These are phyloP conservation scores for Charanyca ferruginea DNA, from an alignment of 2,888 invertebrate species.

Conservation along the genomic window DNA sequence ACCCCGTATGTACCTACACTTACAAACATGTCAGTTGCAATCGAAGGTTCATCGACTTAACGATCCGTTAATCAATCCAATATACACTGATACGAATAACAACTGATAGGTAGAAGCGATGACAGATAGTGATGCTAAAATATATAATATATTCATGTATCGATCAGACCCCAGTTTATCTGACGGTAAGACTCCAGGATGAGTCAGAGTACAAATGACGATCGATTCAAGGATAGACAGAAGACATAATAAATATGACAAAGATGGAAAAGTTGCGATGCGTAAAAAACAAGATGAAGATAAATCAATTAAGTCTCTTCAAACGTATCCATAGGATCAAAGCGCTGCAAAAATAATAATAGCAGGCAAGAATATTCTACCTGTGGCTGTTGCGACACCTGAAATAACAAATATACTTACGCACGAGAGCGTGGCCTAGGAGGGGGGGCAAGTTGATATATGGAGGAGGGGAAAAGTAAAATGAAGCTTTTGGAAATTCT, in stretches of 20 bases:
- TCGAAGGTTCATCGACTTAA: conserved; percentile 25
- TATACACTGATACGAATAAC: conserved; percentile 10
- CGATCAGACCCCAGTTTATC: conserved; percentile 9
- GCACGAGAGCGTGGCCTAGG: not conserved
- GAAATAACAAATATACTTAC: conserved; percentile 5
- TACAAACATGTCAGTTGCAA: conserved; percentile 39
- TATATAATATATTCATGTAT: not conserved
- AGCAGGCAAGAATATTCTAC: not conserved
- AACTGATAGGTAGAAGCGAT: conserved; percentile 11
- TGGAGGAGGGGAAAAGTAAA: no score
- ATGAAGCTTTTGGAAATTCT: no score
- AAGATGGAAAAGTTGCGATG: not conserved
- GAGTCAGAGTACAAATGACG: conserved; percentile 1
- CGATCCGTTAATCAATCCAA: conserved; percentile 39
- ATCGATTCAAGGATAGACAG: not conserved
- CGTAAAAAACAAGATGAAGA: not conserved
- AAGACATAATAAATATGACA: not conserved
- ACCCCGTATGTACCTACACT: no score
- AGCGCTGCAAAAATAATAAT: not conserved
- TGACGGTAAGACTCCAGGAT: not conserved
- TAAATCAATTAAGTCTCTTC: not conserved
- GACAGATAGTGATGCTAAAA: conserved; percentile 11
- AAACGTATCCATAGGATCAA: not conserved
- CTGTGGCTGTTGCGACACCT: no score
- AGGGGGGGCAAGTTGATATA: no score